Evolutionary conservation across 2,113 vertebrate genomes (phyloP).

Genomic region (Athene cunicularia): DNA sequence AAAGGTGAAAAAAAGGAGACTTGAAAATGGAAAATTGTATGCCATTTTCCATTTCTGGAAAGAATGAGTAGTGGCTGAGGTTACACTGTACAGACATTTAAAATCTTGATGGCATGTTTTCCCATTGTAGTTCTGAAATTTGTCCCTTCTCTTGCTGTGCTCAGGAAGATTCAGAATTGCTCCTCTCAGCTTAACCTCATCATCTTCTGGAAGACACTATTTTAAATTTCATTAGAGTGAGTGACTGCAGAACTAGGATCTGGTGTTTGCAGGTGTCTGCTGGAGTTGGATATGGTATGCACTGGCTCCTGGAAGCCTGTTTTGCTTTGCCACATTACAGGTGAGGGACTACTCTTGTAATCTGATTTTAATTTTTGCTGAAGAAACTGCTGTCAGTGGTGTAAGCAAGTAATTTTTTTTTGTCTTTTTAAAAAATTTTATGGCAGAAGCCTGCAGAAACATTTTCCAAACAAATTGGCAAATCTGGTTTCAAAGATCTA

Average conservation of each 20-base stretch:
- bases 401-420: not conserved
- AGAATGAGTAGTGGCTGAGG: not conserved
- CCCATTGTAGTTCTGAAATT: not conserved
- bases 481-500: not conserved
- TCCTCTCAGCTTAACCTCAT: not conserved
- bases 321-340: not conserved
- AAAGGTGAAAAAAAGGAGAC: not conserved
- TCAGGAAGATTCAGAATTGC: fast-evolving
- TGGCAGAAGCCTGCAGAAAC: not conserved
- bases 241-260: not conserved
- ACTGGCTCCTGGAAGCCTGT: not conserved
- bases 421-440: not conserved
- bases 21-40: not conserved
- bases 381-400: not conserved
- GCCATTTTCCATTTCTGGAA: not conserved
- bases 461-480: not conserved
- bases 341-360: not conserved
- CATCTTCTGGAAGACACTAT: not conserved
- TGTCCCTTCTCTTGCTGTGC: not conserved
- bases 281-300: not conserved
- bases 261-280: not conserved
- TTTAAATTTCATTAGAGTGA: not conserved
- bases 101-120: not conserved
- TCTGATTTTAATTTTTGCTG: not conserved
- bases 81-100: not conserved